Conservation (phyloP, 2,113 vertebrate genomes). For the Gymnorhina tibicen region DNA sequence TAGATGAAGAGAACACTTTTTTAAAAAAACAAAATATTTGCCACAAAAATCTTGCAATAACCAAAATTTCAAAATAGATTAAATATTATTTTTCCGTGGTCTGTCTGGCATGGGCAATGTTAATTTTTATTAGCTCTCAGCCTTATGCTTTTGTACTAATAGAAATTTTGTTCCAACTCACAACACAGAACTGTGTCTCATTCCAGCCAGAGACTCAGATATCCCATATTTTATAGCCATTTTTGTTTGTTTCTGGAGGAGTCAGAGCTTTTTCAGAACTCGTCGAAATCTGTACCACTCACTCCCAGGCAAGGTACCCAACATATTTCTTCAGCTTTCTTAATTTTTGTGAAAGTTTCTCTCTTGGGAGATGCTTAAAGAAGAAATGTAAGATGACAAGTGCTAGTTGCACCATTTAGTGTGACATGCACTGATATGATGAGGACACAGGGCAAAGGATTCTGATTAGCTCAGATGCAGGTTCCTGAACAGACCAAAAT, state of each 20-base stretch:
- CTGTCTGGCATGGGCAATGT: rapidly evolving
- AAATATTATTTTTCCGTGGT: neutral
- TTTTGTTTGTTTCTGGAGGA: neutral
- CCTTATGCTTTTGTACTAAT: neutral
- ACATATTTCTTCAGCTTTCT: neutral
- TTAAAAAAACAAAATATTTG: neutral
- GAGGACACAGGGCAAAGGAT: neutral
- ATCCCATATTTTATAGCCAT: neutral
- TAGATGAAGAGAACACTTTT: neutral
- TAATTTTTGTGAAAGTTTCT: neutral
- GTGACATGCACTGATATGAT: neutral
- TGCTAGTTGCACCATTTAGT: neutral
- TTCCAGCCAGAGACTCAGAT: neutral
- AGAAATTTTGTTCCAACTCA: neutral
- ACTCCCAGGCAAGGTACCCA: neutral
- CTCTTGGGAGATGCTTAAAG: neutral
- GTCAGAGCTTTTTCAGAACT: neutral
- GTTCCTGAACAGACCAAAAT: neutral
- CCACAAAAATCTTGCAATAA: neutral
- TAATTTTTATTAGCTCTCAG: neutral
- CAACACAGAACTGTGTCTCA: neutral
- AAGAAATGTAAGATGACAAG: neutral
- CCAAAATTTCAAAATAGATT: neutral
- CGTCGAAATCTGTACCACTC: neutral
- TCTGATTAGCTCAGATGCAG: neutral